A percentile compares a stretch with the other conserved stretches of the same genome.
Conservation (phyloP, 92 coral and sea anemone species). For the Plumapathes pennacea region DNA sequence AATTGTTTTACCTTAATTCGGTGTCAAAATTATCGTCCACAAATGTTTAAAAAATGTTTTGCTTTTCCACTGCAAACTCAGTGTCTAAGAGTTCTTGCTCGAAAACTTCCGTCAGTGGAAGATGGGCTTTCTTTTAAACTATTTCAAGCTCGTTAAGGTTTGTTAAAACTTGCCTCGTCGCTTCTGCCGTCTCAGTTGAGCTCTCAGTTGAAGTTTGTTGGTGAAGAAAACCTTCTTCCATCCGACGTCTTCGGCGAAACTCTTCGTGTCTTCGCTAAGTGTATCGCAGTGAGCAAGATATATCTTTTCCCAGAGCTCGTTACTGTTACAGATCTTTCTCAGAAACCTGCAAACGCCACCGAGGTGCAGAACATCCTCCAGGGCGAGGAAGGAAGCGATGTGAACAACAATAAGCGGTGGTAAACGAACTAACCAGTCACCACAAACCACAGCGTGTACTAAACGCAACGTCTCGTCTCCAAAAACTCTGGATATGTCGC, state of each 20-base stretch:
- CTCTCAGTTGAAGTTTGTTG: constrained; percentile 82
- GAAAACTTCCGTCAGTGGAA: too few species aligned
- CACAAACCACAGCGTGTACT: constrained; percentile 95
- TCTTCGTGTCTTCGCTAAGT: constrained; percentile 80
- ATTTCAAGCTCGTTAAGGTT: too few species aligned
- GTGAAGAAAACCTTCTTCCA: constrained; percentile 89
- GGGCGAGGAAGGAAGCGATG: constrained; percentile 69
- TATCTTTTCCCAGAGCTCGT: constrained; percentile 84
- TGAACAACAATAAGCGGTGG: constrained; percentile 74
- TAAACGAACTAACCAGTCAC: constrained; percentile 97
- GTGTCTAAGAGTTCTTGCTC: too few species aligned
- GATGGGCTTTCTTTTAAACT: too few species aligned
- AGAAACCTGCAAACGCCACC: constrained; percentile 80
- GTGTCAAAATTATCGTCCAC: too few species aligned
- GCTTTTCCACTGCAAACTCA: too few species aligned
- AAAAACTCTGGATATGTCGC: constrained; percentile 91
- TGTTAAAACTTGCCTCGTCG: too few species aligned
- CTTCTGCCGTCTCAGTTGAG: constrained; percentile 60
- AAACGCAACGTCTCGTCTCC: constrained; percentile 90
- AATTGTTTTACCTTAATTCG: too few species aligned
- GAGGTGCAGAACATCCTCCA: constrained; percentile 82
- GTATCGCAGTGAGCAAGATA: constrained; percentile 72
- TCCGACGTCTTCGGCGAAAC: constrained; percentile 71
- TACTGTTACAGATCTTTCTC: constrained; percentile 82
- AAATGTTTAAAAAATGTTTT: too few species aligned